Conservation (phyloP, 2,888 invertebrate species). For the Rhyacophila evoluta region DNA sequence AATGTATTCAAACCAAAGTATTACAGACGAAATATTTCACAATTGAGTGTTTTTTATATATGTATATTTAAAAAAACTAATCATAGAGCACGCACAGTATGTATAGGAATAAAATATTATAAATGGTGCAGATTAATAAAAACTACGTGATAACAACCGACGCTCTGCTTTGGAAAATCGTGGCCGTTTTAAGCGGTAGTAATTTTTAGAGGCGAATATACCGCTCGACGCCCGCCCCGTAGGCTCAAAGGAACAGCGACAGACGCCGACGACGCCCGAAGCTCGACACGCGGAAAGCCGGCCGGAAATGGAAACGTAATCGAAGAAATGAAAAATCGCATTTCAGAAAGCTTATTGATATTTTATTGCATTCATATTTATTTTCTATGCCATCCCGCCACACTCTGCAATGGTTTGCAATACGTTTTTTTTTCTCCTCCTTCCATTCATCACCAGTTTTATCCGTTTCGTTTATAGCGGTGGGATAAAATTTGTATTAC, state of each 20-base stretch:
- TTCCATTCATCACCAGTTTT: conserved; percentile 12
- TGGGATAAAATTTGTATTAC: not conserved
- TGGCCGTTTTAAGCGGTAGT: not conserved
- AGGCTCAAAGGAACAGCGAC: conserved; percentile 19
- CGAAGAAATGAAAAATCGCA: conserved; percentile 41
- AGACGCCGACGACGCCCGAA: conserved; percentile 16
- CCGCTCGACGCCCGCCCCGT: not conserved
- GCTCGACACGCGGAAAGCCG: conserved; percentile 23
- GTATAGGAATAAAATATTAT: no score
- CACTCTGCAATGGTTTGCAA: not conserved
- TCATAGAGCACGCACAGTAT: no score
- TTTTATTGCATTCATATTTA: conserved; percentile 38
- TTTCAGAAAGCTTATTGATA: conserved; percentile 38
- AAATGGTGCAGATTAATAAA: no score
- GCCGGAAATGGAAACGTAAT: conserved; percentile 37
- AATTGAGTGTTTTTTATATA: no score
- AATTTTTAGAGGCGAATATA: conserved; percentile 8
- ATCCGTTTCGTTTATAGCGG: not conserved
- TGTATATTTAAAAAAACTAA: no score
- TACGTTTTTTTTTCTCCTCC: not conserved
- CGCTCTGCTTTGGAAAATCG: not conserved
- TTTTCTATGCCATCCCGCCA: not conserved
- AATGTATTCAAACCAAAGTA: no score
- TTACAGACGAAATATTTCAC: no score
- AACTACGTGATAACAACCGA: not conserved